A percentile compares a stretch with the other conserved stretches of the same genome.
These are phyloP conservation scores for Litocranius walleri DNA, from an alignment of 2,113 vertebrate species.

Conservation along the genomic window DNA sequence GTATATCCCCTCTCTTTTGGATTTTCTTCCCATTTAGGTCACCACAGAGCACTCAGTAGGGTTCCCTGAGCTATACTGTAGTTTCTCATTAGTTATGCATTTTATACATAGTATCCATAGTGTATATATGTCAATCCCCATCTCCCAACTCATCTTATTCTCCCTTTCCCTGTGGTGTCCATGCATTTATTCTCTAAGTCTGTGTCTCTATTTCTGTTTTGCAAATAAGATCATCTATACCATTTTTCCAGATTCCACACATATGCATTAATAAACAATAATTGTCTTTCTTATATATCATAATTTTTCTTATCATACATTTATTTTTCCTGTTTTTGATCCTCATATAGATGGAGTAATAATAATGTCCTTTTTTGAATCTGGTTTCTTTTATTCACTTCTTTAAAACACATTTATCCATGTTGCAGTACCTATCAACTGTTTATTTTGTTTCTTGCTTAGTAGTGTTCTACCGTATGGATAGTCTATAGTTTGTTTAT, in stretches of 20 bases:
- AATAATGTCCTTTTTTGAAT: background rate
- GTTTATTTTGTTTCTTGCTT: background rate
- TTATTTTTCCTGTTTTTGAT: background rate
- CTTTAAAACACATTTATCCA: background rate
- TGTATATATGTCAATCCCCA: background rate
- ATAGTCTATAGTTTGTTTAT: background rate
- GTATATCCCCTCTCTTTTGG: background rate
- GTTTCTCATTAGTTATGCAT: background rate
- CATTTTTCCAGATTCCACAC: background rate
- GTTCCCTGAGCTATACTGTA: background rate
- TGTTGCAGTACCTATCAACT: background rate
- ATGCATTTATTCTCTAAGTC: background rate
- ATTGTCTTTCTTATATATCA: background rate
- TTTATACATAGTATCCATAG: background rate
- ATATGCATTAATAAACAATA: background rate
- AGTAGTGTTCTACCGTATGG: background rate
- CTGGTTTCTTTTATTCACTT: background rate
- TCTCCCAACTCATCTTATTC: background rate
- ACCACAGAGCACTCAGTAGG: background rate
- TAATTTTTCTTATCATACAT: background rate
- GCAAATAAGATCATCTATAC: background rate
- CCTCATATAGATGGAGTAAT: background rate
- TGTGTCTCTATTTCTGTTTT: background rate
- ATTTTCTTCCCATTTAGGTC: background rate
- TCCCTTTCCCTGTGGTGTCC: background rate